Evolutionary conservation across 2,888 invertebrate genomes (phyloP).

Genomic region (Thelaira solivaga): DNA sequence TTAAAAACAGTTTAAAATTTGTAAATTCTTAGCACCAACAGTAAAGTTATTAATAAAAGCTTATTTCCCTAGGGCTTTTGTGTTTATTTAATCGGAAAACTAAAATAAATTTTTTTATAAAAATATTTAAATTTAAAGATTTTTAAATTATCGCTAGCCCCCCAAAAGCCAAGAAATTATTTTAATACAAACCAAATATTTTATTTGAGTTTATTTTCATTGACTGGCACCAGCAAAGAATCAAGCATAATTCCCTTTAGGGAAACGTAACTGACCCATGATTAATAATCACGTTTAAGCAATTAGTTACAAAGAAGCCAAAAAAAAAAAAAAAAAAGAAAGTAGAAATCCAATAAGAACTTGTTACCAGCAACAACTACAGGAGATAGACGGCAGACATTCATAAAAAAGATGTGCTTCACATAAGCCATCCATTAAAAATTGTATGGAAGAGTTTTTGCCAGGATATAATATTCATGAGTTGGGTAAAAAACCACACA

Average conservation of each 20-base stretch:
- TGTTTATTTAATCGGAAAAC: too few species aligned
- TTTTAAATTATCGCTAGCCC: too few species aligned
- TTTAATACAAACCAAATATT: background rate
- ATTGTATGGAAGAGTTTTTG: background rate
- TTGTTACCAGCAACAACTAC: background rate
- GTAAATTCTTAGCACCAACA: too few species aligned
- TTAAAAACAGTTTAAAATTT: too few species aligned
- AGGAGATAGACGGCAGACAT: background rate
- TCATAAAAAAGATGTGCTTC: background rate
- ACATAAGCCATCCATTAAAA: conserved; percentile 1
- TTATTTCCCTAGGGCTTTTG: too few species aligned
- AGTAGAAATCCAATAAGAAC: background rate
- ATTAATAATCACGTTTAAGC: conserved; percentile 58
- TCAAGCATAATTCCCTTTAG: conserved; percentile 17
- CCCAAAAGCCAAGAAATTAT: background rate
- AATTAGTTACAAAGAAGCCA: conserved; percentile 48
- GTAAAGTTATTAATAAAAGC: too few species aligned
- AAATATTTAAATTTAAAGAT: too few species aligned
- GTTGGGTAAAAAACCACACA: background rate
- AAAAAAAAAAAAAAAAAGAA: conserved; percentile 10
- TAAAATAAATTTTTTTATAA: too few species aligned
- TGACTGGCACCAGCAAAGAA: background rate
- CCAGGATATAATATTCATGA: conserved; percentile 37
- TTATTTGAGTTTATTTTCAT: too few species aligned
- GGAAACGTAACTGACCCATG: conserved; percentile 48